These are phyloP conservation scores for Threskiornis aethiopicus DNA, from an alignment of 2,797 vertebrate species.

Conservation along the genomic window DNA sequence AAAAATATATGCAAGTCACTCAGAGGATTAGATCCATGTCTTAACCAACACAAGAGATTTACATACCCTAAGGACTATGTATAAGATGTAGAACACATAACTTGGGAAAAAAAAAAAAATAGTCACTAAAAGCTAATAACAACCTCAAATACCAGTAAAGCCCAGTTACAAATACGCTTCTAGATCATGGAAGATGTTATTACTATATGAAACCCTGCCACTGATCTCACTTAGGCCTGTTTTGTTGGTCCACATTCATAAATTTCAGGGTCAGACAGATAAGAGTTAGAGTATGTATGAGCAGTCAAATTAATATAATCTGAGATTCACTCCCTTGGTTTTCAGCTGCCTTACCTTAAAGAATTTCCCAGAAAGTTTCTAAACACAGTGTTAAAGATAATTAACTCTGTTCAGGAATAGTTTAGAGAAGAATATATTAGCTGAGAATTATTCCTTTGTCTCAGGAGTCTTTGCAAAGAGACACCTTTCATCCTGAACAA, in stretches of 20 bases:
- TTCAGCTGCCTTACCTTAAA: constrained; percentile 20
- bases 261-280: background rate
- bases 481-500: constrained; percentile 12
- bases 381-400: constrained; percentile 30
- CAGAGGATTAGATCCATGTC: background rate
- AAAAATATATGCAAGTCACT: background rate
- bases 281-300: background rate
- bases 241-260: background rate
- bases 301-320: background rate
- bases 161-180: constrained; percentile 39
- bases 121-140: background rate
- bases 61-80: background rate
- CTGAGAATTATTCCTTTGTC: background rate
- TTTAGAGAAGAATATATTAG: constrained; percentile 24
- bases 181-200: background rate
- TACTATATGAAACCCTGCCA: background rate
- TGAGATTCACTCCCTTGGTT: background rate
- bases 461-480: constrained; percentile 29
- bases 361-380: constrained; percentile 7
- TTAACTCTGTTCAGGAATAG: constrained; percentile 10
- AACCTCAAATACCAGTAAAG: constrained; percentile 46
- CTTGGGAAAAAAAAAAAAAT: background rate
- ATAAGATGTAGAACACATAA: background rate
- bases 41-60: background rate
- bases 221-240: background rate